Evolutionary conservation across 1,140 invertebrate species (phyloP).

Genomic region (Hyposmocoma kahamanoa): DNA sequence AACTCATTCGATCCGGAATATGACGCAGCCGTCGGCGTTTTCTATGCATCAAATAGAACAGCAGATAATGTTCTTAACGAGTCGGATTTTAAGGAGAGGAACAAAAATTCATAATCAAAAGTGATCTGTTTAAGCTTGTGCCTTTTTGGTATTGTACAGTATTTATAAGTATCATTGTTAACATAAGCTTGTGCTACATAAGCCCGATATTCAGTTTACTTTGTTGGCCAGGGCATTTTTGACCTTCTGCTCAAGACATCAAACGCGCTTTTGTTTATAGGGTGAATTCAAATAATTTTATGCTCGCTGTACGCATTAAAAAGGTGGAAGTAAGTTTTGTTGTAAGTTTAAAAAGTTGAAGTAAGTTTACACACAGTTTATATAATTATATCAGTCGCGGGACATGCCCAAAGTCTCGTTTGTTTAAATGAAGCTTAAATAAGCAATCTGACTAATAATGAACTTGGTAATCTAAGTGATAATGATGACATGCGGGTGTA

Average conservation of each 20-base stretch:
- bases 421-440: background rate
- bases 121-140: no score
- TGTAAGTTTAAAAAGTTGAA: background rate
- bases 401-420: background rate
- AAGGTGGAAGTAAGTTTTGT: background rate
- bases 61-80: no score
- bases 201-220: no score
- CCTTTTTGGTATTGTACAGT: no score
- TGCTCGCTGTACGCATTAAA: background rate
- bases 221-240: no score
- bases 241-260: background rate
- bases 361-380: background rate
- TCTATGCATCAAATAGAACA: no score
- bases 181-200: no score
- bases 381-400: background rate
- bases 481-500: constrained; percentile 1
- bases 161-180: no score
- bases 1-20: no score
- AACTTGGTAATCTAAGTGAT: constrained; percentile 2
- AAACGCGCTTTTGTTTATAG: background rate
- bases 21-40: no score
- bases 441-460: constrained; percentile 6
- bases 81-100: no score
- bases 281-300: background rate
- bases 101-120: no score